A percentile compares a stretch with the other conserved stretches of the same genome.
phyloP scores from a whole-genome alignment of 2,113 vertebrate genomes.

The Herpailurus yagouaroundi region DNA sequence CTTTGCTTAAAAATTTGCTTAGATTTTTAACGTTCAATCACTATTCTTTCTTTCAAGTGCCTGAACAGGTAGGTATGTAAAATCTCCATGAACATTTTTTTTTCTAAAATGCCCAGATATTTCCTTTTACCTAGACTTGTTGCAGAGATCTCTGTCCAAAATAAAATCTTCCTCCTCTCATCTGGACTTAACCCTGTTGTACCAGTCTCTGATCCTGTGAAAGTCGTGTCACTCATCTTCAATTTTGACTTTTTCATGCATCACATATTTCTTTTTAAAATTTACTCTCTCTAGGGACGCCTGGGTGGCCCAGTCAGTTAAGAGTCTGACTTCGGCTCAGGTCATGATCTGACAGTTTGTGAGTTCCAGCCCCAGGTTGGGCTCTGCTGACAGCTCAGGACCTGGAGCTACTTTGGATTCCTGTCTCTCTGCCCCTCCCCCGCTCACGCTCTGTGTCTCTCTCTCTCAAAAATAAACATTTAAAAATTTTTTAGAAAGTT shows the following conservation, averaged over 20 bases:
- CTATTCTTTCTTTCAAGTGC: not conserved
- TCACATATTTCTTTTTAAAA: not conserved
- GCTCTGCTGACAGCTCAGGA: too few species aligned
- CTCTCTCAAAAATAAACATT: too few species aligned
- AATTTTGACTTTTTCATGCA: not conserved
- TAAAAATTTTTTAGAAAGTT: too few species aligned
- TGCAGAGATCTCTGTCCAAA: rapidly evolving
- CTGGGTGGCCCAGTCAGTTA: too few species aligned
- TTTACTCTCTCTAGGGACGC: not conserved
- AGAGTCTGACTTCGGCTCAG: too few species aligned
- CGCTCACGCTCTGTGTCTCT: too few species aligned
- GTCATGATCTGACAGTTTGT: too few species aligned
- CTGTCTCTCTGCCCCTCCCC: too few species aligned
- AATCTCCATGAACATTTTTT: not conserved
- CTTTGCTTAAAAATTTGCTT: not conserved
- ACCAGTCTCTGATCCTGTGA: not conserved
- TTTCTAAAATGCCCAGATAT: not conserved
- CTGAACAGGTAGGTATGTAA: not conserved
- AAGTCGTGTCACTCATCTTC: not conserved
- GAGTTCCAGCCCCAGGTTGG: too few species aligned
- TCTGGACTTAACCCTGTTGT: not conserved
- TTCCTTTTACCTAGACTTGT: not conserved
- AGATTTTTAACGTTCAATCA: not conserved
- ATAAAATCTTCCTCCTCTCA: not conserved
- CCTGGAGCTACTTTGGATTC: too few species aligned